Base-by-base conservation (phyloP, 2,888 invertebrate genomes). In the Oscheius sp. region DNA sequence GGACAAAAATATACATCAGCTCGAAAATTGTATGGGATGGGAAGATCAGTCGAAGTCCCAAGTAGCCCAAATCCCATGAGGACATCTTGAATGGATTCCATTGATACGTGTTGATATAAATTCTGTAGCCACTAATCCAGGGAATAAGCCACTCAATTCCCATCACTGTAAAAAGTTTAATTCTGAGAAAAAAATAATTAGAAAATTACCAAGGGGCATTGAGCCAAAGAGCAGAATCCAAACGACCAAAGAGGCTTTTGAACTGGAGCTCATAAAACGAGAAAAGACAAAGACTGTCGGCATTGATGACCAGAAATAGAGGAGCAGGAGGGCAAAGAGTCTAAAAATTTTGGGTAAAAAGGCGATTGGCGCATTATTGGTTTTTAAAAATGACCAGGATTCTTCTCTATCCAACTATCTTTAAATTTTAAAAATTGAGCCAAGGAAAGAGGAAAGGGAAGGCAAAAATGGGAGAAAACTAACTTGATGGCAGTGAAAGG, bases 211-310 rank as follows among this genome's bases (percentile, higher is more conserved):
- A 6, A 55, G 3, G 13, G 18, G 2, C 3, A 55, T 3, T 18
- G 23, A 23, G 21, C 55, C 55, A 25, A 61, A 61, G 41, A 61
- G 43, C 18, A 61, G 35, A 18, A 61, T 5, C 61, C 61, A 61
- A 25, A 25, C 29, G 27, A 61, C 61, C 2, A 61, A n/a, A 25
- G 55, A 6, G 7, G 21, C 55, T 55, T 25, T 55, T 55, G 55
- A 55, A 35, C 23, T 25, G 21, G 55, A 21, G 5, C 6, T 3
- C 21, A 55, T 13, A 13, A 55, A 23, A 16, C 21, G 55, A 23
- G 55, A 55, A 25, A 55, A 23, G 55, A 55, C 13, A 13, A 55
- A 55, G 21, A 55, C 25, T 3, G 21, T 18, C 25, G 21, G 49
- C n/a, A 49, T 49, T 16, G 18, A n/a, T 7, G 49, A 16, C 49